Conservation (phyloP, 2,797 vertebrate genomes). For the Lutjanus argentimaculatus region DNA sequence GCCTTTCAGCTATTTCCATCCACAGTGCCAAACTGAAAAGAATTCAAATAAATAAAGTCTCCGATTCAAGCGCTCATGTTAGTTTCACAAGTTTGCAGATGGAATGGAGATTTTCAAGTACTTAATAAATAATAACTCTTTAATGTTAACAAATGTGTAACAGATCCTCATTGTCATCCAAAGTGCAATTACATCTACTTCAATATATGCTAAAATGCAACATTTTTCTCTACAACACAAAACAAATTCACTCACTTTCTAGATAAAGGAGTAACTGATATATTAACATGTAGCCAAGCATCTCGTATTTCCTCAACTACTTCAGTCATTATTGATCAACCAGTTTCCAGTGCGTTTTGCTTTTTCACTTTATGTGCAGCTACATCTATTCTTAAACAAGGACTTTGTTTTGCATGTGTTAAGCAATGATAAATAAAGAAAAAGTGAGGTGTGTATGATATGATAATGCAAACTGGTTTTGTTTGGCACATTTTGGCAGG, state of each 20-base stretch:
- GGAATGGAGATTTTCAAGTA: slow-evolving; percentile 59
- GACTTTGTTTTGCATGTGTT: not conserved
- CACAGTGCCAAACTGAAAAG: slow-evolving; percentile 9
- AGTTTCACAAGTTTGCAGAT: slow-evolving; percentile 27
- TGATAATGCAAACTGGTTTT: slow-evolving; percentile 37
- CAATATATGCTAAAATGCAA: slow-evolving; percentile 24
- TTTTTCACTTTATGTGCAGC: slow-evolving; percentile 7
- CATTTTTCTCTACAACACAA: slow-evolving; percentile 1
- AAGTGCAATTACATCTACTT: slow-evolving; percentile 57
- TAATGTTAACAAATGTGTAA: slow-evolving; percentile 27
- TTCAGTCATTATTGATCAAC: slow-evolving; percentile 88
- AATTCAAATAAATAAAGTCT: slow-evolving; percentile 33
- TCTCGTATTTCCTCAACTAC: slow-evolving; percentile 89
- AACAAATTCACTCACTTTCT: slow-evolving; percentile 2
- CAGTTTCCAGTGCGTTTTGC: slow-evolving; percentile 81
- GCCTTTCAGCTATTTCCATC: slow-evolving; percentile 2
- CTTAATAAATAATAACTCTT: slow-evolving; percentile 53
- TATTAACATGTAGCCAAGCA: slow-evolving; percentile 4
- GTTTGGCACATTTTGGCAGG: slow-evolving; percentile 58
- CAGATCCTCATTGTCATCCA: slow-evolving; percentile 55
- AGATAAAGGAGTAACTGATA: not conserved
- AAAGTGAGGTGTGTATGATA: slow-evolving; percentile 11
- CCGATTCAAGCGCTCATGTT: not conserved
- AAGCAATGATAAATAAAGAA: slow-evolving; percentile 9
- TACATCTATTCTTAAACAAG: slow-evolving; percentile 17